These are phyloP conservation scores for Chrysina gloriosa DNA, from an alignment of 2,888 invertebrate genomes.

Conservation along the genomic window DNA sequence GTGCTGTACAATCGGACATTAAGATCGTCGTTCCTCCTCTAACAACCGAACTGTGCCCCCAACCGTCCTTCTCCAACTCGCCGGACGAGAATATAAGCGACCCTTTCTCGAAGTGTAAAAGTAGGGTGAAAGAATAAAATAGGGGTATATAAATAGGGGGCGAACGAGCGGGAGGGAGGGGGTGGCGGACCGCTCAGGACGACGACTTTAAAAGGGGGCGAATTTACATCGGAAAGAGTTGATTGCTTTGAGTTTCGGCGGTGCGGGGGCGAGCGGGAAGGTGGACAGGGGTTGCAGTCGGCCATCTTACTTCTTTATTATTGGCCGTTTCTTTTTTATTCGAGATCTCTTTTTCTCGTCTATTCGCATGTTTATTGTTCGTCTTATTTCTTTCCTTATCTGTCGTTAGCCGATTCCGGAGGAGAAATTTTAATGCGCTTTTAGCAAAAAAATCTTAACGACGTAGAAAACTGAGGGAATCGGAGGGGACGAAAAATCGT, in stretches of 20 bases:
- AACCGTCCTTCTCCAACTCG: conserved; percentile 42
- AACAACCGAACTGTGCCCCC: conserved; percentile 21
- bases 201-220: too few relatives aligned
- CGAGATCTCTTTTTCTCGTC: conserved; percentile 40
- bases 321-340: conserved; percentile 58
- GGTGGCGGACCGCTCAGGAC: conserved; percentile 53
- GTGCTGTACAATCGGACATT: conserved; percentile 52
- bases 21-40: conserved; percentile 46
- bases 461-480: too few relatives aligned
- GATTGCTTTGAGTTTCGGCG: conserved; percentile 59
- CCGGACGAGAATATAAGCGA: conserved; percentile 27
- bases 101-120: conserved; percentile 62
- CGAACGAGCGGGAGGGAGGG: conserved; percentile 56
- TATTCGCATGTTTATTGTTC: neutral
- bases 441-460: too few relatives aligned
- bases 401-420: too few relatives aligned
- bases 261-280: conserved; percentile 31
- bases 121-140: conserved; percentile 65
- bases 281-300: conserved; percentile 52
- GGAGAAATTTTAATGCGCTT: too few relatives aligned
- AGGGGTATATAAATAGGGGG: conserved; percentile 61
- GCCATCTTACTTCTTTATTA: conserved; percentile 64
- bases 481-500: too few relatives aligned
- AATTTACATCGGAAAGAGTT: conserved; percentile 65
- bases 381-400: too few relatives aligned